Conservation (phyloP, 1,140 invertebrate species). For the Latrodectus geometricus region DNA sequence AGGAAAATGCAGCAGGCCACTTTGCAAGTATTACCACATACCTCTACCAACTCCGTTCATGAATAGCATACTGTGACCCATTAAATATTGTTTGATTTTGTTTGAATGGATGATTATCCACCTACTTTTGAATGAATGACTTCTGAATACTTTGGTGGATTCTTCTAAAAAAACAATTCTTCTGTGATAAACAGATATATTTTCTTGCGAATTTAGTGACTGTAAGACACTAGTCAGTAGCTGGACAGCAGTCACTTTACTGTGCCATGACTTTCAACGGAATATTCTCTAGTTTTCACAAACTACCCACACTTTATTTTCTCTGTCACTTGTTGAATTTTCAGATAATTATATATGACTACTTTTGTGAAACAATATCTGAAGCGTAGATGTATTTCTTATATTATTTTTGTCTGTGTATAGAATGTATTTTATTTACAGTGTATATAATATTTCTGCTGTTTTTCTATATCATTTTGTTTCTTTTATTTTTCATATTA, state of each 20-base stretch:
- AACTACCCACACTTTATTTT: constrained; percentile 13
- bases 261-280: constrained; percentile 42
- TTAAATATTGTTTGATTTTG: constrained; percentile 21
- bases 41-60: constrained; percentile 69
- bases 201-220: constrained; percentile 56
- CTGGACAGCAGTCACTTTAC: constrained; percentile 25
- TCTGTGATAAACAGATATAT: constrained; percentile 63
- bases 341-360: constrained; percentile 35
- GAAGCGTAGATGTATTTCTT: not conserved
- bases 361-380: not conserved
- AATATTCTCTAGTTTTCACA: constrained; percentile 2
- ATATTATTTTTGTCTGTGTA: constrained; percentile 14
- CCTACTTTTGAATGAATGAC: not conserved
- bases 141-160: not conserved
- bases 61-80: constrained; percentile 55
- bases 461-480: constrained; percentile 4
- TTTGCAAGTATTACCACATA: constrained; percentile 95
- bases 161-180: constrained; percentile 14
- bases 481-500: not conserved
- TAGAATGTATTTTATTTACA: constrained; percentile 26
- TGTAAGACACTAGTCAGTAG: constrained; percentile 53
- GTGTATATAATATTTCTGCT: not conserved
- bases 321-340: constrained; percentile 40
- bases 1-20: constrained; percentile 86
- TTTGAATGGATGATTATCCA: constrained; percentile 26